These are phyloP conservation scores for Catostomus latipinnis DNA, from an alignment of 2,797 vertebrate species.

Conservation along the genomic window DNA sequence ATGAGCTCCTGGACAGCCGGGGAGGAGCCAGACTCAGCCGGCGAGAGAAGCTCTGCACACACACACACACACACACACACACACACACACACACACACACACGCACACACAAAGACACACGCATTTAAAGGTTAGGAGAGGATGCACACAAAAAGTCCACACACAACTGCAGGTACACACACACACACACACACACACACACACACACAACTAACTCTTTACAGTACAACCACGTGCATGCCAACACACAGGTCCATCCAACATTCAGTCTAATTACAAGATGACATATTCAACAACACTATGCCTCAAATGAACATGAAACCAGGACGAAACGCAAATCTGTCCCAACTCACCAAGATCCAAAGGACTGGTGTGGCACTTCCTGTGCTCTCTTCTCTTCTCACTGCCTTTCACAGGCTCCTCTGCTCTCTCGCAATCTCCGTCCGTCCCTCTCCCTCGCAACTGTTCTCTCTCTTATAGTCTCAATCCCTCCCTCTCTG, in stretches of 20 bases:
- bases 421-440: constrained; percentile 31
- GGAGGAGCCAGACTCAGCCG: constrained; percentile 82
- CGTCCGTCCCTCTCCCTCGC: constrained; percentile 35
- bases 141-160: constrained; percentile 17
- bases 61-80: constrained; percentile 19
- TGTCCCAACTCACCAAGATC: constrained; percentile 54
- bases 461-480: background rate
- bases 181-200: constrained; percentile 31
- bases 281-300: background rate
- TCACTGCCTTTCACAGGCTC: constrained; percentile 35
- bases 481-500: constrained; percentile 3
- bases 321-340: background rate
- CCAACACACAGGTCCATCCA: background rate
- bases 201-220: background rate
- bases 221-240: background rate
- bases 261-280: background rate
- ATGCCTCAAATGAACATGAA: background rate
- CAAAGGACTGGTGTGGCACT: constrained; percentile 30
- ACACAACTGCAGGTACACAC: background rate
- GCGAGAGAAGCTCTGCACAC: constrained; percentile 52
- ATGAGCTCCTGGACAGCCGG: constrained; percentile 95
- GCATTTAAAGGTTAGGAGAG: constrained; percentile 26
- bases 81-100: constrained; percentile 9
- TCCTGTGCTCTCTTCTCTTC: constrained; percentile 41
- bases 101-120: background rate